Base-by-base conservation (phyloP, 2,888 invertebrate genomes). In the Uloborus plumipes region DNA sequence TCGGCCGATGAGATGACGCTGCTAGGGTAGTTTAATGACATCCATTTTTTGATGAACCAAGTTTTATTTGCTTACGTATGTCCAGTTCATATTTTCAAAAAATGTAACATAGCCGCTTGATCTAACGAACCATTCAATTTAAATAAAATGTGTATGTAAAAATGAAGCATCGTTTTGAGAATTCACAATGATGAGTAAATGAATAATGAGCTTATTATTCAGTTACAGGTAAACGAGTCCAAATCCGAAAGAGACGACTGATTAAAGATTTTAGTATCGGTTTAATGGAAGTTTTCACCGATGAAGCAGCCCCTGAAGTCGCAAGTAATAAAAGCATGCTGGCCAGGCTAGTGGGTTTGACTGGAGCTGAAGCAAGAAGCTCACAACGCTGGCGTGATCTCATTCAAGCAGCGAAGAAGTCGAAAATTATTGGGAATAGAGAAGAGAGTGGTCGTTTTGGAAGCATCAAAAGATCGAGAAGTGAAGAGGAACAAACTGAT, bases 201-300 rank as follows among this genome's bases (percentile, higher is more conserved):
- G 20, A 16, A 18, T 18, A 18, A 31, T 11, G 18, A 61, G 26
- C 62, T 69, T 73, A 70, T 80, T 49, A 88, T 85, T 90, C 89
- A 93, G 94, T 94, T 20, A 91, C 94, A 50, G 95, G 94, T 0
- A 94, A 93, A 85, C 89, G 89, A 87, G 94, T 94, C 91, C 94
- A 93, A 88, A 91, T 95, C 0, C 95, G 95, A 95, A 95, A 95
- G 88, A 91, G 95, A 20, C 92, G 94, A 0, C 90, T 96, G 70
- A 94, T 95, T 94, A 94, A 94, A 88, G 95, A 95, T 89, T 95
- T 95, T 90, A 94, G 95, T 87, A 94, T 95, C 72, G 93, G 94
- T 0, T 94, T 94, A 0, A 92, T 94, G 13, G 91, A 92, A 88
- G 94, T 78, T 31, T 84, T 65, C 16, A 75, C 84, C 51, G 84